phyloP scores from a whole-genome alignment of 1,140 invertebrate species.

The Homarus americanus region DNA sequence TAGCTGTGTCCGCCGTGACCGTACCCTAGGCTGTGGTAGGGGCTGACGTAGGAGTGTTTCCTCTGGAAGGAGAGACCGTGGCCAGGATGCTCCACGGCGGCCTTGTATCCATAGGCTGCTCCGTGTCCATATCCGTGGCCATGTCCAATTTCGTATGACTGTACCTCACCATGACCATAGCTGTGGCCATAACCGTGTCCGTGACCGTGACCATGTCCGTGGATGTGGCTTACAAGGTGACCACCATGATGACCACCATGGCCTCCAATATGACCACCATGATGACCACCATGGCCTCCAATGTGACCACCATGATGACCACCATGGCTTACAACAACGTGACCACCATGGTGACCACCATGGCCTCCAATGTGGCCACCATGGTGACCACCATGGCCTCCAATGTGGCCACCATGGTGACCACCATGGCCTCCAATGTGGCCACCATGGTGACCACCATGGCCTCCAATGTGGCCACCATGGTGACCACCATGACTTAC shows the following conservation, averaged over 20 bases:
- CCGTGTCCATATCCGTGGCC: conserved; percentile 17
- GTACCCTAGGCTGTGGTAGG: background rate
- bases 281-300: background rate
- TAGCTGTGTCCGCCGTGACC: background rate
- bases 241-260: background rate
- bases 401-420: background rate
- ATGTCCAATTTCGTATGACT: background rate
- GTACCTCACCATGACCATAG: background rate
- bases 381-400: no score
- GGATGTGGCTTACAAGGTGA: no score
- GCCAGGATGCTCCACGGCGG: conserved; percentile 31
- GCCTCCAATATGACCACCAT: background rate
- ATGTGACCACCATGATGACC: background rate
- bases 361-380: no score
- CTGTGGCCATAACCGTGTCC: background rate
- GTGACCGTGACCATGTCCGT: background rate
- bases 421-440: background rate
- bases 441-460: background rate
- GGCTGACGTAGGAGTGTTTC: background rate
- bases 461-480: background rate
- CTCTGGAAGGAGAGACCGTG: conserved; percentile 26
- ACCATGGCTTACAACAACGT: no score
- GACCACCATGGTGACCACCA: background rate
- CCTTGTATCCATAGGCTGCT: conserved; percentile 3
- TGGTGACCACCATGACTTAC: background rate